Percentiles rank a stretch among this genome's conserved stretches.
Conservation (phyloP, 2,888 invertebrate species). For the Prosapia bicincta region DNA sequence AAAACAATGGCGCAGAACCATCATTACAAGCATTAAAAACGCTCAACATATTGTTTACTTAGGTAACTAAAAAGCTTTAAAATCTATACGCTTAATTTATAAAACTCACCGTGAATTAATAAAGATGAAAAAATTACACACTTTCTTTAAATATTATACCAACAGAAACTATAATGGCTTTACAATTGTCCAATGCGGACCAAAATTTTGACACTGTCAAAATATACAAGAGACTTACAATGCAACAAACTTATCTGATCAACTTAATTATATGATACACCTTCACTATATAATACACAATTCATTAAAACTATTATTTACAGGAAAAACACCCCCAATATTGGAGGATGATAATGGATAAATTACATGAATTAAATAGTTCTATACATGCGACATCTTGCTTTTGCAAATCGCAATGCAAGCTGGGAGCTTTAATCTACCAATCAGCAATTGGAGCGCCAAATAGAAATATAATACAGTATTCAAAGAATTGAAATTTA, state of each 20-base stretch:
- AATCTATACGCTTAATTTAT: not conserved
- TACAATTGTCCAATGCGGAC: conserved; percentile 9
- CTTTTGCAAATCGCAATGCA: conserved; percentile 31
- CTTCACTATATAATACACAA: conserved; percentile 37
- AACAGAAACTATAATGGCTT: conserved; percentile 14
- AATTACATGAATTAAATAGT: conserved; percentile 39
- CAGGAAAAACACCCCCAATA: conserved; percentile 38
- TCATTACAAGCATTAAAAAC: not conserved
- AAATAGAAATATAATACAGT: not conserved
- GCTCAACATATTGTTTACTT: not conserved
- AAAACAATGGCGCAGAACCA: conserved; percentile 11
- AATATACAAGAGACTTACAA: conserved; percentile 16
- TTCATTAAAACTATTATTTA: conserved; percentile 38
- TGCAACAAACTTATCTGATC: conserved; percentile 13
- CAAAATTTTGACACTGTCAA: conserved; percentile 24
- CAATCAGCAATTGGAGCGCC: not conserved
- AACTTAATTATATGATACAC: conserved; percentile 17
- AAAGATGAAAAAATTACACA: conserved; percentile 11
- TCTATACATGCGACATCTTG: conserved; percentile 39
- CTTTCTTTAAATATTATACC: conserved; percentile 12
- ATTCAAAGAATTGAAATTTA: no score
- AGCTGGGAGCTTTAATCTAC: conserved; percentile 11
- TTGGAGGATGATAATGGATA: conserved; percentile 37
- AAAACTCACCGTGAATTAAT: conserved; percentile 15
- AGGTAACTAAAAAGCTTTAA: not conserved